A percentile compares a stretch with the other conserved stretches of the same genome.
phyloP scores from a whole-genome alignment of 2,113 vertebrate genomes.

The Myrmophylax atrothorax region DNA sequence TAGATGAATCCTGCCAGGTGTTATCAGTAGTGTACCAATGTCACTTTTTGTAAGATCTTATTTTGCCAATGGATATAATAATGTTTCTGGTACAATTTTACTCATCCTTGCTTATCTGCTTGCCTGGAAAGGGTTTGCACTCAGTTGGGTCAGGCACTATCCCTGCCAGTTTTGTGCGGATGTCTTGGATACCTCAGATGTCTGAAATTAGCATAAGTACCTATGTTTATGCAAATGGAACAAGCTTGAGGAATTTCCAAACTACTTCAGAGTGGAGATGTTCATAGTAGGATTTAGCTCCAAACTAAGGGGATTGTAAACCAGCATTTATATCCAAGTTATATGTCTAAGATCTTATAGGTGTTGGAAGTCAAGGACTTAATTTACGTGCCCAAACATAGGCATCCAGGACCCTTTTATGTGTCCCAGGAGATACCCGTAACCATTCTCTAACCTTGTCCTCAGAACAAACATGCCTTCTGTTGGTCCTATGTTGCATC shows the following conservation, averaged over 20 bases:
- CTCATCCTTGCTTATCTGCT: background rate
- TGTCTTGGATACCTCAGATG: background rate
- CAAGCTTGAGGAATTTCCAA: background rate
- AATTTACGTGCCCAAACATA: background rate
- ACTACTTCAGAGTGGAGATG: background rate
- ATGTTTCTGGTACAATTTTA: background rate
- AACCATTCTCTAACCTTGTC: background rate
- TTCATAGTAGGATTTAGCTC: background rate
- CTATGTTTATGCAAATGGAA: background rate
- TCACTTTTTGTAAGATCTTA: background rate
- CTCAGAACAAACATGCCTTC: background rate
- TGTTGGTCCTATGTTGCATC: background rate
- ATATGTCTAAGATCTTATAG: background rate
- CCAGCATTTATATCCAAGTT: background rate
- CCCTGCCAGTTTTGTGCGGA: background rate
- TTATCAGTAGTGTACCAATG: background rate
- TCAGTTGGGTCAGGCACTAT: background rate
- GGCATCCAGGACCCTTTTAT: background rate
- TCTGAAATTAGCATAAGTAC: background rate
- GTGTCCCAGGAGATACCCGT: background rate
- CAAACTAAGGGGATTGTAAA: background rate
- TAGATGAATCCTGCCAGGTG: background rate
- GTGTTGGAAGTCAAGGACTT: background rate
- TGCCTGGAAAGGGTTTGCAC: background rate
- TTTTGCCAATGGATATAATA: background rate